Evolutionary conservation across 1,140 invertebrate genomes (phyloP).

Genomic region (Apis dorsata): DNA sequence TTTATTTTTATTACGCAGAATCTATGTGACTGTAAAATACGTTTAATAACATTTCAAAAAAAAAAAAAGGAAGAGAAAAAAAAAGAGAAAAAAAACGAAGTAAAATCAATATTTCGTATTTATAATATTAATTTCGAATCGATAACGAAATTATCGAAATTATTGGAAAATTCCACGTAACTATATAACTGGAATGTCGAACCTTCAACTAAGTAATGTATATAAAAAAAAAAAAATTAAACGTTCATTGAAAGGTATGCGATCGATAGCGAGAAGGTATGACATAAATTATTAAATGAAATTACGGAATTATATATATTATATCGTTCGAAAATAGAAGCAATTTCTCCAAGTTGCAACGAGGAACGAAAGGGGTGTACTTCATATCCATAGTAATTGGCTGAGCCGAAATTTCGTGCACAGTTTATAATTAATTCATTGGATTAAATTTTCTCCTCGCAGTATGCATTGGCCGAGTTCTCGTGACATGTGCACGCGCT

Average conservation of each 20-base stretch:
- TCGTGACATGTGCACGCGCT: background rate
- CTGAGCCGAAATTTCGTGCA: constrained; percentile 47
- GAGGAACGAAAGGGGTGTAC: constrained; percentile 1
- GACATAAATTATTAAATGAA: constrained; percentile 35
- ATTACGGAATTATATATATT: constrained; percentile 45
- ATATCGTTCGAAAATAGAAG: constrained; percentile 40
- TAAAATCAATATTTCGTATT: too few relatives aligned
- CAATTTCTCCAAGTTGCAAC: background rate
- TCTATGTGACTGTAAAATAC: background rate
- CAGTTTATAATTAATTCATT: constrained; percentile 74
- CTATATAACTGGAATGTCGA: too few relatives aligned
- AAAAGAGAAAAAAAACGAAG: too few relatives aligned
- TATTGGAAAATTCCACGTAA: background rate
- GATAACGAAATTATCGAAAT: too few relatives aligned
- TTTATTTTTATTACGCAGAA: background rate
- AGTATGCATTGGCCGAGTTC: constrained; percentile 60
- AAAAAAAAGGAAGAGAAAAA: too few relatives aligned
- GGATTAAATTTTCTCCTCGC: constrained; percentile 69
- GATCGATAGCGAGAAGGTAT: background rate
- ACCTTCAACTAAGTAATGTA: too few relatives aligned
- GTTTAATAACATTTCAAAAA: background rate
- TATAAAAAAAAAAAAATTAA: too few relatives aligned
- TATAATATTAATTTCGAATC: too few relatives aligned
- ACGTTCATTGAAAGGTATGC: background rate
- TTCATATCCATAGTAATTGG: constrained; percentile 70